Base-by-base conservation (phyloP, 2,113 vertebrate genomes). In the Phyllostomus hastatus region DNA sequence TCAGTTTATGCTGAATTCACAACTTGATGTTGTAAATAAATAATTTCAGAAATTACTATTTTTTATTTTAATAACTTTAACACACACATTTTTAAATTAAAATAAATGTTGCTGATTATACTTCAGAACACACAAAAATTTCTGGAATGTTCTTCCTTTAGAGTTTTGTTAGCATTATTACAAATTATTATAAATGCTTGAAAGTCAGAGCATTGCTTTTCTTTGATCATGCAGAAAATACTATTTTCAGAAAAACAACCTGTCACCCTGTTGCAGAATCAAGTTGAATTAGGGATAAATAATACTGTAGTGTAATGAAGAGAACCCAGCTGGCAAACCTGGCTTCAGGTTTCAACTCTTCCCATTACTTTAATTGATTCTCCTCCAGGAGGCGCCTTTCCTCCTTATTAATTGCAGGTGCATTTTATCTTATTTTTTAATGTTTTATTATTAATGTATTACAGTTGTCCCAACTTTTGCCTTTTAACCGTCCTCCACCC, bases 1-100 rank as follows among this genome's bases (percentile, higher is more conserved):
- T 76, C 10, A 11, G 52, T 92, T 94, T 76, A 92, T 15, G 28
- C 35, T 17, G 88, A 95, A 94, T 96, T 97, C 69, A 95, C 95
- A 70, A 12, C 24, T 5, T 59, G 8, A 5, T 75, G 22, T 88
- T 94, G 46, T 33, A 95, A 95, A 92, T 81, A 24, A 93, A 31
- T 76, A 76, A 19, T 76, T 72, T 38, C n/a, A 96, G 46, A 28
- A 95, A 88, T 95, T 73, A 83, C 82, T 73, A 75, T 90, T 91
- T 92, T 9, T 64, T 64, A 50, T 67, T 66, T 54, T 46, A 67
- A 73, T 1, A 9, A 35, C 26, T 81, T 72, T 46, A 72, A 70
- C 28, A 38, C 15, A 31, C n/a, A 38, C 43, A 11, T 69, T 88
- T 61, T 41, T 76, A 20, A 80, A 43, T 75, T 57, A 38, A 57